Evolutionary conservation across 2,113 vertebrate genomes (phyloP), one percentile per base, ranked within the genome.

Genomic region (Zosterops lateralis): DNA sequence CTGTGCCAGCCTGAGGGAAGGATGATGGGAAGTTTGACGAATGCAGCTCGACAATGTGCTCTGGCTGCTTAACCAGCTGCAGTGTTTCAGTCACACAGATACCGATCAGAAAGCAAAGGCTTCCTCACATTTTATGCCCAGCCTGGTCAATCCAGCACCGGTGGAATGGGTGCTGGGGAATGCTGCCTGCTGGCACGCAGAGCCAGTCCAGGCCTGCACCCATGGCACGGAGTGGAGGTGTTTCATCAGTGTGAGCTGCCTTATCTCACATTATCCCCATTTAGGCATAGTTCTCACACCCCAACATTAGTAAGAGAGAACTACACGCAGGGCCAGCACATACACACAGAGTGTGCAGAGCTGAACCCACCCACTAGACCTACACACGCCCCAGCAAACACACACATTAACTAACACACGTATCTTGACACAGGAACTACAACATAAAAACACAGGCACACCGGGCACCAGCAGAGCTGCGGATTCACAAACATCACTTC

Each of bases 221-320:
- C 45, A 1, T 18, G 58, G 47, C 77, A 58, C 3, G 3, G 89
- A 66, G 34, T 7, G 84, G 50, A 89, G 84, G 47, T 11, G 3
- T 85, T 79, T 70, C 84, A 65, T 58, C 70, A 66, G 66, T 7
- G 45, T 9, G 25, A 75, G 91, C 67, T 42, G 22, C 84, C 66
- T 96, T 96, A 96, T 95, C 94, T 92, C 65, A 6, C 10, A 45
- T 28, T 61, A 61, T 60, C 88, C 72, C 72, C 31, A 12, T 68
- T 94, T 50, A 45, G 65, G 44, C n/a, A 21, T 42, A 21, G 28
- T 76, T 68, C 83, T 78, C 86, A 89, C 85, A 80, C 60, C 88
- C 80, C 68, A 10, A 0, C 18, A 17, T 88, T 25, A 50, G 34
- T 28, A 21, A 79, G 58, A 57, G 65, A 68, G 44, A 61, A 26